Percentiles rank a stretch among this genome's conserved stretches.
phyloP scores from a whole-genome alignment of 2,888 invertebrate genomes.

The Aleiodes testaceus region DNA sequence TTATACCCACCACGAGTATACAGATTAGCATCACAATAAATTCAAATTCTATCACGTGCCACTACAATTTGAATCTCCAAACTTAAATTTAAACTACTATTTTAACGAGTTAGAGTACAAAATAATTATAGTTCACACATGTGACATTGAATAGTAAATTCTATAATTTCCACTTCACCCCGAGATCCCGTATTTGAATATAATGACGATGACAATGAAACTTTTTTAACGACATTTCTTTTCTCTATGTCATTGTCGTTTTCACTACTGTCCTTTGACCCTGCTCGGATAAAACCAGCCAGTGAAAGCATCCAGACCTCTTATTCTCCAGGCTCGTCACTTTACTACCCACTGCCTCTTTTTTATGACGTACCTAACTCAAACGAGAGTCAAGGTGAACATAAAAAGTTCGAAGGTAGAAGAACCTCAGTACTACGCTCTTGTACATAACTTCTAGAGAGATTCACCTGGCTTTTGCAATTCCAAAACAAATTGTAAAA shows the following conservation, averaged over 20 bases:
- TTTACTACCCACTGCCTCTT: slow-evolving; percentile 21
- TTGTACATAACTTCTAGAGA: no score
- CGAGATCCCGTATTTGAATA: neutral
- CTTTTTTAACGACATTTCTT: neutral
- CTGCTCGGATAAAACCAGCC: slow-evolving; percentile 6
- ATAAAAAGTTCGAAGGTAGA: slow-evolving; percentile 38
- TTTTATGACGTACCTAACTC: slow-evolving; percentile 40
- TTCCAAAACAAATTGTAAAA: no score
- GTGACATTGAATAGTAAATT: no score
- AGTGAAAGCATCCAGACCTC: slow-evolving; percentile 43
- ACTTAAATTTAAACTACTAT: neutral
- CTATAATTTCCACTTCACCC: neutral
- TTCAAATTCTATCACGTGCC: slow-evolving; percentile 2
- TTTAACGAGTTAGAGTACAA: neutral
- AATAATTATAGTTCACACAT: no score
- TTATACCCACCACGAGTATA: neutral
- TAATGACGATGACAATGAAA: slow-evolving; percentile 21
- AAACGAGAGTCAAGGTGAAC: slow-evolving; percentile 45
- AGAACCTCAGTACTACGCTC: no score
- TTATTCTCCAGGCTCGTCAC: slow-evolving; percentile 20
- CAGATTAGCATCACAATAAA: slow-evolving; percentile 29
- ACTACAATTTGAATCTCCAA: slow-evolving; percentile 18
- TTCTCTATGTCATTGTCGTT: neutral
- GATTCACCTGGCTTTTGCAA: no score
- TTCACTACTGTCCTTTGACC: slow-evolving; percentile 14